Evolutionary conservation across 2,888 invertebrate species (phyloP).

Genomic region (Tenthredo notha): DNA sequence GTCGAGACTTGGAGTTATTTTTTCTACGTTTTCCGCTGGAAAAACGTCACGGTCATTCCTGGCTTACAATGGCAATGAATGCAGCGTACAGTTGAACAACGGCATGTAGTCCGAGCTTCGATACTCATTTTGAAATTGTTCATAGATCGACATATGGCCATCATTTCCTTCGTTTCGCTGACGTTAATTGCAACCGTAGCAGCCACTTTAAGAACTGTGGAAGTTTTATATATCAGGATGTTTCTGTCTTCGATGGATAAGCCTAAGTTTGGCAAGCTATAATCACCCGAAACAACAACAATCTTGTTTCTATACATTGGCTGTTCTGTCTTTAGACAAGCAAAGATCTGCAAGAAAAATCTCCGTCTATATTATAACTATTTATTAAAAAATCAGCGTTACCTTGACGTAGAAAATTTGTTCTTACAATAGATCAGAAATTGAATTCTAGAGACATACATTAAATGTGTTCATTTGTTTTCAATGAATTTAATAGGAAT

Average conservation of each 20-base stretch:
- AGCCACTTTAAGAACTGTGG: slow-evolving; percentile 90
- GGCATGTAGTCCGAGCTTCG: too few species aligned
- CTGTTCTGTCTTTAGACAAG: slow-evolving; percentile 67
- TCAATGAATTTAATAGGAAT: too few species aligned
- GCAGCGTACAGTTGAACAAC: not conserved
- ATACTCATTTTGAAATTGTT: slow-evolving; percentile 84
- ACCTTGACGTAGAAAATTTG: too few species aligned
- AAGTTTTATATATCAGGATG: slow-evolving; percentile 82
- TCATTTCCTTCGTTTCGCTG: slow-evolving; percentile 87
- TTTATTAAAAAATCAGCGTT: too few species aligned
- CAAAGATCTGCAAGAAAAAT: too few species aligned
- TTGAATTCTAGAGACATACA: too few species aligned
- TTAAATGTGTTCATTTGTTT: too few species aligned
- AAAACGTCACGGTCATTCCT: not conserved
- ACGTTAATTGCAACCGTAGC: slow-evolving; percentile 93
- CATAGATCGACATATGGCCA: slow-evolving; percentile 87
- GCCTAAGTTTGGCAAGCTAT: slow-evolving; percentile 84
- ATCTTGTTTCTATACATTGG: slow-evolving; percentile 85
- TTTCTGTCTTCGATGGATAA: slow-evolving; percentile 81
- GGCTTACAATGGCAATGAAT: not conserved
- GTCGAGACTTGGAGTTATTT: slow-evolving; percentile 72
- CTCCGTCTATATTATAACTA: too few species aligned
- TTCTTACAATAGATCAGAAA: too few species aligned
- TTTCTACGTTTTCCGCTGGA: slow-evolving; percentile 73
- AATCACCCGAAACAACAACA: slow-evolving; percentile 85